phyloP scores from a whole-genome alignment of 2,888 invertebrate species.

The Erebia aethiops region DNA sequence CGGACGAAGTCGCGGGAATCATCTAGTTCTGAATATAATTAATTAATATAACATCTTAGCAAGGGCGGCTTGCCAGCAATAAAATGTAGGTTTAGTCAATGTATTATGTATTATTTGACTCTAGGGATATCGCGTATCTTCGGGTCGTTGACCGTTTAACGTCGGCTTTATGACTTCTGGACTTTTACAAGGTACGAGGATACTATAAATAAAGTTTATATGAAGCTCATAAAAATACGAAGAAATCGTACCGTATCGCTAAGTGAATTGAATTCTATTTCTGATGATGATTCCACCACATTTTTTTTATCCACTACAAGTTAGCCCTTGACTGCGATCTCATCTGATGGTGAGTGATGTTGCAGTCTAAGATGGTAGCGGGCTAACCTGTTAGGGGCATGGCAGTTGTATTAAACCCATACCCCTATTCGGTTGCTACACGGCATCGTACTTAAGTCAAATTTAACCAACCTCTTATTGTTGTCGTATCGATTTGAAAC shows the following conservation, averaged over 20 bases:
- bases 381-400: too few species aligned
- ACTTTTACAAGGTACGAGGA: background rate
- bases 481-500: too few species aligned
- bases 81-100: background rate
- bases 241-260: background rate
- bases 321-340: too few species aligned
- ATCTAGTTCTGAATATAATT: too few species aligned
- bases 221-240: background rate
- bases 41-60: background rate
- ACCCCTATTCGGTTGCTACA: too few species aligned
- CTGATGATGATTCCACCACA: background rate
- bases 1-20: too few species aligned
- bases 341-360: too few species aligned
- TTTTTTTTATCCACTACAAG: too few species aligned
- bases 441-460: too few species aligned
- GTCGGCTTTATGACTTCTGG: slow-evolving; percentile 2
- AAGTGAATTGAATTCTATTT: background rate
- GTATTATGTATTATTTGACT: slow-evolving; percentile 10
- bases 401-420: too few species aligned
- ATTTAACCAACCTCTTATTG: too few species aligned
- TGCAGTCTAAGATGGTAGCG: too few species aligned
- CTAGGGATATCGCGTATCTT: background rate
- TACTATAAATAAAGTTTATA: background rate
- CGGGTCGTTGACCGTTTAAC: slow-evolving; percentile 1
- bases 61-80: background rate